Percentiles rank a stretch among this genome's conserved stretches.
Conservation (phyloP, 92 coral and sea anemone genomes). For the Plumapathes pennacea region DNA sequence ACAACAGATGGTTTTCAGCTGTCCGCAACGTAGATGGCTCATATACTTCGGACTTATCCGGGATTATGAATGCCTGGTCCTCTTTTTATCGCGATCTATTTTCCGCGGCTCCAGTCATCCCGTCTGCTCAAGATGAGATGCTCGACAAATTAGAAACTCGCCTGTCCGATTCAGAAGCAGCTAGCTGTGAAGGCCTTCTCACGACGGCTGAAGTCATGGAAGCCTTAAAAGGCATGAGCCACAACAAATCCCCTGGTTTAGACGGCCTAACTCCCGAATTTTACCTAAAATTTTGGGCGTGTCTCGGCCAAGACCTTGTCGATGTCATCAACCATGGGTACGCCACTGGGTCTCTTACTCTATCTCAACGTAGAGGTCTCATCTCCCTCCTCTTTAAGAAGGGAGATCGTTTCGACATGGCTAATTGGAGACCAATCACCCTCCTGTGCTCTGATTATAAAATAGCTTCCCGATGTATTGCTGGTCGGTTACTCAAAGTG, state of each 20-base stretch:
- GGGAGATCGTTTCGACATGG: too few relatives aligned
- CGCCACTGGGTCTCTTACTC: background rate
- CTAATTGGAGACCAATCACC: too few relatives aligned
- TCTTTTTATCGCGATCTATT: background rate
- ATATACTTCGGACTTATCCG: background rate
- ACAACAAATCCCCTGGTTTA: conserved; percentile 26
- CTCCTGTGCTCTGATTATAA: background rate
- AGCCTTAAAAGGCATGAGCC: conserved; percentile 2
- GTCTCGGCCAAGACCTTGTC: background rate
- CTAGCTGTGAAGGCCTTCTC: conserved; percentile 23
- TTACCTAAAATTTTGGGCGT: conserved; percentile 10
- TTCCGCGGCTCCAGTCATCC: background rate
- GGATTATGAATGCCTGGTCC: background rate
- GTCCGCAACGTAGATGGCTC: too few relatives aligned
- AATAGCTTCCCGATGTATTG: background rate
- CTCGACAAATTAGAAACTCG: background rate
- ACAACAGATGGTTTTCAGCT: too few relatives aligned
- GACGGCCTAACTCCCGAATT: conserved; percentile 27
- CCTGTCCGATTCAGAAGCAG: too few relatives aligned
- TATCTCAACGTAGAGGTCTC: background rate
- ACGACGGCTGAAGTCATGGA: conserved; percentile 1
- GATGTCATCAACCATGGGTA: background rate
- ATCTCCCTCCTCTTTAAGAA: background rate
- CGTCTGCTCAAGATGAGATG: background rate
- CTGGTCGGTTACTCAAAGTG: conserved; percentile 7